These are phyloP conservation scores for Laspeyria flexula DNA, from an alignment of 2,888 invertebrate genomes.

Conservation along the genomic window DNA sequence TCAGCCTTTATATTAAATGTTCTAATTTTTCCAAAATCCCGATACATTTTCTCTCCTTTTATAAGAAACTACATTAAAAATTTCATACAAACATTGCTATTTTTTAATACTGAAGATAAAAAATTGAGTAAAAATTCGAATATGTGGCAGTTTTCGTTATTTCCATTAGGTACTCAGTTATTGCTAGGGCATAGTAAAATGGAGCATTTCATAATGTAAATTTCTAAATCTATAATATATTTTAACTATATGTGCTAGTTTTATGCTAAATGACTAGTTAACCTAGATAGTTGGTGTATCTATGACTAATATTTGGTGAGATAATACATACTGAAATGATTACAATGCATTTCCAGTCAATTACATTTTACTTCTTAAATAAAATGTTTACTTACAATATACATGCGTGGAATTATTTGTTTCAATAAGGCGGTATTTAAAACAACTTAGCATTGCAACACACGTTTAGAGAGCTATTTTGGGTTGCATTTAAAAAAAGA, in stretches of 20 bases:
- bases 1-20: constrained; percentile 36
- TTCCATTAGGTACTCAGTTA: constrained; percentile 49
- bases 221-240: constrained; percentile 24
- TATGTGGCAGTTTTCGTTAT: constrained; percentile 74
- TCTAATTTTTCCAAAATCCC: constrained; percentile 52
- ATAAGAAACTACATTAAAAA: constrained; percentile 39
- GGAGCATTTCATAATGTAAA: constrained; percentile 33
- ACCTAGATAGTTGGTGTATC: constrained; percentile 44
- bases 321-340: constrained; percentile 28
- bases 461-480: too few species aligned
- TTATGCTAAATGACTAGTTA: constrained; percentile 49
- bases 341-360: constrained; percentile 26
- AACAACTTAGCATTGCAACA: too few species aligned
- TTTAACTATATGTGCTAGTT: constrained; percentile 58
- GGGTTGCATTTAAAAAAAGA: too few species aligned
- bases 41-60: constrained; percentile 52
- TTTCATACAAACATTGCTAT: constrained; percentile 44
- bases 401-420: background rate
- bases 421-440: background rate
- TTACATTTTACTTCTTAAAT: constrained; percentile 7
- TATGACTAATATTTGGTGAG: constrained; percentile 43
- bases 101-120: constrained; percentile 55
- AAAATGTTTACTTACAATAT: background rate
- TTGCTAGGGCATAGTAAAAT: constrained; percentile 46
- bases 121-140: constrained; percentile 72